Base-by-base conservation (phyloP, 2,797 vertebrate species). In the Manis javanica region DNA sequence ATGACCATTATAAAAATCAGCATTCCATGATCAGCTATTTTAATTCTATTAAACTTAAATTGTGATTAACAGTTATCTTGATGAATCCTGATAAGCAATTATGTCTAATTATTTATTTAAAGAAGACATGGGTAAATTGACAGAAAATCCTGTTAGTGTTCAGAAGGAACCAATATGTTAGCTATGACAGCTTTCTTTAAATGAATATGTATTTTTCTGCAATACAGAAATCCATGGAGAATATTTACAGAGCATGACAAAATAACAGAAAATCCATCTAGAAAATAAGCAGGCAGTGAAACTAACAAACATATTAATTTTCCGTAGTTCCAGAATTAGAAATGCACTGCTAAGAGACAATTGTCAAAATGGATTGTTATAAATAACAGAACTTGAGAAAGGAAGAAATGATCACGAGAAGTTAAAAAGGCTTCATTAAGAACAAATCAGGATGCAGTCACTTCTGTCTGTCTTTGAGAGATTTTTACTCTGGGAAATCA, bases 211-310 rank as follows among this genome's bases (percentile, higher is more conserved):
- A 69, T 46, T 75, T 57, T 89, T 23, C 46, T 57, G 29, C 55
- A 72, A 75, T 31, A 51, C 29, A 90, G 82, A 93, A 78, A 46
- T 55, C 72, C 72, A 69, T 1, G 15, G 72, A 68, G 55, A 78
- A 49, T 39, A 55, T 69, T 95, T 63, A 71, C 2, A 83, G 7
- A 86, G 86, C 53, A 59, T 37, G 53, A 66, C 31, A 77, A 64
- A 72, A 53, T 68, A 74, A 91, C 0, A 57, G 78, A 64, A 85
- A 85, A 72, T 26, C 24, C 16, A 84, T 39, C 19, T 29, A 84
- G 64, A 61, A 97, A 91, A 94, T 51, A 66, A 46, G 37, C 81
- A 81, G 81, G 66, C 23, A 57, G 55, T 49, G 26, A 77, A 89
- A 91, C 72, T 59, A 49, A 74, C 49, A 34, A 66, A 89, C 23